Percentiles rank a stretch among this genome's conserved stretches.
phyloP scores from a whole-genome alignment of 2,888 invertebrate species.

The Hydrotaea cyrtoneurina region DNA sequence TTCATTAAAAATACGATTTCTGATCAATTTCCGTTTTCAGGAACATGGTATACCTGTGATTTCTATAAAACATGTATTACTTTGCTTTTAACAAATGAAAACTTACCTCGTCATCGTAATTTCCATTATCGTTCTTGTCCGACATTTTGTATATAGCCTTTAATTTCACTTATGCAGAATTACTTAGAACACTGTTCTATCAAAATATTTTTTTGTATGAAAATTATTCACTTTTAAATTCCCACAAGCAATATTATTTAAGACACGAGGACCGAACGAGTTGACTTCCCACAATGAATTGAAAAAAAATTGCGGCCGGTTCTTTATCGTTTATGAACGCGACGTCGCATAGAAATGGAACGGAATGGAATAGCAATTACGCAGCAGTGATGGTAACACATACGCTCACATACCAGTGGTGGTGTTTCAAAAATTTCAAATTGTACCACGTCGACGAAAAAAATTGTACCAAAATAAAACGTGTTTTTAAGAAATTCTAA shows the following conservation, averaged over 20 bases:
- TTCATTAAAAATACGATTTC: neutral
- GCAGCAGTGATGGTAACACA: no score
- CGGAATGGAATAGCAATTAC: no score
- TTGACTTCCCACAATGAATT: conserved; percentile 38
- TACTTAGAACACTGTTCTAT: neutral
- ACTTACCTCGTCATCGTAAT: conserved; percentile 75
- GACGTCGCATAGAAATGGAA: no score
- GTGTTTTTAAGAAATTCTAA: no score
- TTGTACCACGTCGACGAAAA: no score
- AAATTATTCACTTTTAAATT: neutral
- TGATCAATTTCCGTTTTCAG: no score
- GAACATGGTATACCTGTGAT: no score
- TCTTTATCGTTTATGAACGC: conserved; percentile 10
- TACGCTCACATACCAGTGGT: no score
- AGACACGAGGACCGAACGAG: neutral
- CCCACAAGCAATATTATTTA: neutral
- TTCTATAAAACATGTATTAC: no score
- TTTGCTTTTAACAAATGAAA: neutral
- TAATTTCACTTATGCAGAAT: conserved; percentile 37
- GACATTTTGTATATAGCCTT: conserved; percentile 69
- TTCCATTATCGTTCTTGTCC: conserved; percentile 73
- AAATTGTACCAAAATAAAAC: no score
- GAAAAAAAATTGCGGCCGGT: conserved; percentile 56
- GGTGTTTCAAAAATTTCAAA: no score
- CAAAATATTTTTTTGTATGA: neutral